These are phyloP conservation scores for Cynaeus angustus DNA, from an alignment of 2,888 invertebrate species.

Conservation along the genomic window DNA sequence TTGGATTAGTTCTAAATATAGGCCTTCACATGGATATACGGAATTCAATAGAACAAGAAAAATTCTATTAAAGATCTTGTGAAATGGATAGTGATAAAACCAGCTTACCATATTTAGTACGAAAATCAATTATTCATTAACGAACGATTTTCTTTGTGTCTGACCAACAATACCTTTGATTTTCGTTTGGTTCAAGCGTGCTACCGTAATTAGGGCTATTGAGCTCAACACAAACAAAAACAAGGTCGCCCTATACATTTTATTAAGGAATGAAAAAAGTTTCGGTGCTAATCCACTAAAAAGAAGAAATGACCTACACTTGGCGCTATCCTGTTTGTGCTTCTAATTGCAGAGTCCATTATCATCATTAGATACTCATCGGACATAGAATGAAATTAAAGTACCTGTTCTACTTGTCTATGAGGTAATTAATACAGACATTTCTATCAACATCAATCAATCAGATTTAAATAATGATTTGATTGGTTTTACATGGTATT, in stretches of 20 bases:
- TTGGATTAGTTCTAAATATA: constrained; percentile 48
- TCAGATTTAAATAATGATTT: no score
- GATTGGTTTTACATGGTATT: no score
- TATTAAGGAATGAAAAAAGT: constrained; percentile 24
- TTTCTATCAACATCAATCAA: no score
- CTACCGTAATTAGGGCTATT: constrained; percentile 22
- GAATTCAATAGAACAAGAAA: constrained; percentile 11
- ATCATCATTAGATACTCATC: no score
- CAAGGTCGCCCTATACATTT: constrained; percentile 19
- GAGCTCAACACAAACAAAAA: constrained; percentile 28
- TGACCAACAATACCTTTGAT: constrained; percentile 6
- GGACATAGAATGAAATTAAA: no score
- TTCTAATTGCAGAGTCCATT: no score
- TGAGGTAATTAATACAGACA: no score
- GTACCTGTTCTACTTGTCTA: no score
- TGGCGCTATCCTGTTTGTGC: no score
- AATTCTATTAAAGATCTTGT: constrained; percentile 1
- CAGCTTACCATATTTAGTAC: neutral
- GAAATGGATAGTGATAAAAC: neutral
- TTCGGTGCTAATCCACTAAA: constrained; percentile 1
- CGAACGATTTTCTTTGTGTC: neutral
- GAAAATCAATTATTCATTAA: constrained; percentile 2
- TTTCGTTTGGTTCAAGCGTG: constrained; percentile 1
- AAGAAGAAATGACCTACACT: neutral
- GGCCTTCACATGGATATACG: constrained; percentile 11